Base-by-base conservation (phyloP, 2,113 vertebrate species). In the Grus americana region DNA sequence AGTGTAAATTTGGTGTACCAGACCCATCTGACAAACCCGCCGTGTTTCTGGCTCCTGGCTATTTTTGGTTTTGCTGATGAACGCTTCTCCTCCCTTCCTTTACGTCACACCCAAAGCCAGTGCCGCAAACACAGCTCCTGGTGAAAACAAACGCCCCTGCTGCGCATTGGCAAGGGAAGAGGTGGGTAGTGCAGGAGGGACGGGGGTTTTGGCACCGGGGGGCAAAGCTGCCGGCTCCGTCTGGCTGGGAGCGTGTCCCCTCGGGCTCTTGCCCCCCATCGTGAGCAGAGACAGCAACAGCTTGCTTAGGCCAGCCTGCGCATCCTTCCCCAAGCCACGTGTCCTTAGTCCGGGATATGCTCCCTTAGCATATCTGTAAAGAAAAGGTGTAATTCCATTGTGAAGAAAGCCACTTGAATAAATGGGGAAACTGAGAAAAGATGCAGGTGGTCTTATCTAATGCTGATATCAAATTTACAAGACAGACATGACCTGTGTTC, bases 161-260 rank as follows among this genome's bases (percentile, higher is more conserved):
- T 2, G 0, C 54, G 42, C 38, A 1, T 11, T 54, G 50, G 42
- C 50, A 27, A 49, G 78, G 85, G 65, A 20, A 38, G 68, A 16
- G 40, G 46, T 12, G 6, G 88, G 19, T 24, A 12, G 12, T 22
- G 36, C 27, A 11, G 74, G 52, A n/a, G 57, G 57, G 18, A 36
- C 2, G 1, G 38, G 26, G 40, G 9, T 30, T 38, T 73, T 29
- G 40, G 47, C 2, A 3, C 23, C 2, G 2, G 7, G 2, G 27
- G n/a, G 38, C 68, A 42, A n/a, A 55, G 68, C 47, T 32, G 36
- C 30, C 36, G 0, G 7, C 36, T 86, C 24, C 1, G 0, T 23
- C 27, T 30, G 36, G 12, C 44, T 10, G 18, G 46, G n/a, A 72
- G 10, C 2, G 0, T 17, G 19, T 30, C 29, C 50, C 30, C 12